phyloP scores from a whole-genome alignment of 2,888 invertebrate species.

The Xanthorhoe designata region DNA sequence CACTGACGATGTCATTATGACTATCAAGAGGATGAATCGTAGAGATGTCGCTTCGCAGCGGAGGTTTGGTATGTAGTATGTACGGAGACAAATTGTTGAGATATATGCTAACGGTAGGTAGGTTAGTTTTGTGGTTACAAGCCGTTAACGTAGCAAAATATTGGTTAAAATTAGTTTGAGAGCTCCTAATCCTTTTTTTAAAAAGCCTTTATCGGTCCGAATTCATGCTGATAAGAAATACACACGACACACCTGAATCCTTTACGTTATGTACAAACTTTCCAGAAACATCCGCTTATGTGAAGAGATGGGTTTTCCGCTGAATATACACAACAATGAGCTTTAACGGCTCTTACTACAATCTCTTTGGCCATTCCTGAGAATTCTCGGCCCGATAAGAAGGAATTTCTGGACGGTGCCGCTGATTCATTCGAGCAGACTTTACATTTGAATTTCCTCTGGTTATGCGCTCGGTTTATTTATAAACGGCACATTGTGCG shows the following conservation, averaged over 20 bases:
- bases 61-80: background rate
- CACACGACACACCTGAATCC: background rate
- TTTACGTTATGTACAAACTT: background rate
- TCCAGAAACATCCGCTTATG: conserved; percentile 2
- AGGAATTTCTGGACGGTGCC: conserved; percentile 32
- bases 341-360: conserved; percentile 11
- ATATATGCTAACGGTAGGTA: no score
- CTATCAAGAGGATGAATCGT: conserved; percentile 9
- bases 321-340: conserved; percentile 7
- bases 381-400: conserved; percentile 34
- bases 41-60: background rate
- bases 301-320: conserved; percentile 3
- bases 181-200: no score
- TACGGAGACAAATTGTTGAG: background rate
- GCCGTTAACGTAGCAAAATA: no score
- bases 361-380: conserved; percentile 17
- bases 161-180: no score
- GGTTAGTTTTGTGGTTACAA: no score
- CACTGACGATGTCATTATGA: conserved; percentile 31
- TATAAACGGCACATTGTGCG: conserved; percentile 18
- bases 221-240: background rate
- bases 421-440: conserved; percentile 35
- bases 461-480: conserved; percentile 26
- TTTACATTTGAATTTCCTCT: conserved; percentile 30
- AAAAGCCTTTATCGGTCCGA: background rate